Conservation (phyloP, 2,888 invertebrate species). For the Hydroisotoma schaefferi region DNA sequence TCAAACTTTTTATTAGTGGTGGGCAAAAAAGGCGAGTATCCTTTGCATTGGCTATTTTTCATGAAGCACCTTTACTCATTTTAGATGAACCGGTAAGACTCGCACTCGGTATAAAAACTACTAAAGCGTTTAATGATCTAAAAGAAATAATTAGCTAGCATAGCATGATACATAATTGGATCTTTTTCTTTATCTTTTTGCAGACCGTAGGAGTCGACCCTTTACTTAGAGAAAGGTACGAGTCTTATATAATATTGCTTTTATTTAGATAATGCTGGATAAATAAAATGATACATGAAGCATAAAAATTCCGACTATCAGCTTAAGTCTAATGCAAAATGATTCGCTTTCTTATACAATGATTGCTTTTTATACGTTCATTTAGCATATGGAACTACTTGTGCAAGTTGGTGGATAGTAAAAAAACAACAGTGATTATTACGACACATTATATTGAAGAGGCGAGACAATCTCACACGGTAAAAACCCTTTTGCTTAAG, state of each 20-base stretch:
- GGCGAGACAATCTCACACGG: constrained; percentile 28
- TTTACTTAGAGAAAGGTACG: constrained; percentile 73
- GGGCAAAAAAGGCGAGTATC: constrained; percentile 55
- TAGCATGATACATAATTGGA: no score
- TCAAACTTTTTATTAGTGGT: constrained; percentile 49
- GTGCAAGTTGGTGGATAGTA: constrained; percentile 24
- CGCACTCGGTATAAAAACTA: no score
- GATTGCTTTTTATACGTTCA: no score
- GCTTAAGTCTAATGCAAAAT: no score
- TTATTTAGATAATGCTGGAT: no score
- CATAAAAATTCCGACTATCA: no score
- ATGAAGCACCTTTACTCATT: constrained; percentile 61
- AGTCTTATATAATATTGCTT: background rate
- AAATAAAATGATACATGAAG: no score
- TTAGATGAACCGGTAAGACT: constrained; percentile 70
- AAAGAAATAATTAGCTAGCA: no score
- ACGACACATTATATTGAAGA: constrained; percentile 42
- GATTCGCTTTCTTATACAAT: no score
- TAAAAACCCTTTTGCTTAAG: no score
- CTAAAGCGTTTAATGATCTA: no score
- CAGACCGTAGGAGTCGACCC: constrained; percentile 79
- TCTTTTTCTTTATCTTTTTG: no score
- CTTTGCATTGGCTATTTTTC: constrained; percentile 53
- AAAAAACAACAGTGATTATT: constrained; percentile 35
- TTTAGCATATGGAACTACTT: constrained; percentile 38